Base-by-base conservation (phyloP, 2,797 vertebrate species). In the Benthosema pterotum region DNA sequence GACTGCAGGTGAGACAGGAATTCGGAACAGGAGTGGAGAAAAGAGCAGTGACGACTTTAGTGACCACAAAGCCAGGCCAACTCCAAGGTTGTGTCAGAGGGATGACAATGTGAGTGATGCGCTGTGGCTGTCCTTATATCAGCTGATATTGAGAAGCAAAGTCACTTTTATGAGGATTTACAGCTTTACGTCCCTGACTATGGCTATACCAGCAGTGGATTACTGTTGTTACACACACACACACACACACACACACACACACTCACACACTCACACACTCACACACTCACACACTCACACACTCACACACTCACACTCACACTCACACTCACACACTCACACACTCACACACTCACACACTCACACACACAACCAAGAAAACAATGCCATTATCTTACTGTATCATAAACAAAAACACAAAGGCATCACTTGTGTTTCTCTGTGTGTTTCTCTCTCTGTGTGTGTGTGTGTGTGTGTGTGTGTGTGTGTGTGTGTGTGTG, bases 51-150 rank as follows among this genome's bases (percentile, higher is more conserved):
- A 71, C 73, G 60, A 56, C 48, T 72, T 46, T 16, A 52, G 63
- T 69, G 52, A 65, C 25, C 56, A n/a, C 68, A 82, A 68, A 32
- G 67, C 52, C 13, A 63, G 49, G 60, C 52, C 1, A 62, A 59
- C 19, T 55, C 56, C 62, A 54, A 68, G 71, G 78, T 79, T 65
- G 43, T 11, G 54, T 77, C 69, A 43, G 42, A 52, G 58, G 52
- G 75, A 64, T 67, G 22, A 58, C 77, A 75, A 77, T 71, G 53
- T 75, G 69, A 78, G 71, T 49, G 72, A 80, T 70, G 54, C 18
- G 52, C 42, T 43, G 1, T 18, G 68, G 71, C 60, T 72, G 28
- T 62, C 45, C 62, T 69, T n/a, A n/a, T n/a, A 56, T 46, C 49
- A 57, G 68, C 78, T 71, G 47, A 66, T 72, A 67, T 71, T 63